phyloP scores from a whole-genome alignment of 2,888 invertebrate genomes.

The Calameuta pallipes region DNA sequence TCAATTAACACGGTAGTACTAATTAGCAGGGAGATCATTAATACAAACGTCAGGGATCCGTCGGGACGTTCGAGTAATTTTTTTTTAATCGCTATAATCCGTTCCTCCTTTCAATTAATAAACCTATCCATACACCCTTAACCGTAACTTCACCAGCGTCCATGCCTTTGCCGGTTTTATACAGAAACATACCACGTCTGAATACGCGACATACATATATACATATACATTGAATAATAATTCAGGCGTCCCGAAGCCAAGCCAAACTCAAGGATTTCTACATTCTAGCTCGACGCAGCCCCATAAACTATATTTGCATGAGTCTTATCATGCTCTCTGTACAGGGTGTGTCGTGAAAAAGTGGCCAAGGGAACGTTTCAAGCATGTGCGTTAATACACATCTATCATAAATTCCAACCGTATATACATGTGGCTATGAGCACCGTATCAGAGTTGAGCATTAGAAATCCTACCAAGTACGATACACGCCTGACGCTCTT shows the following conservation, averaged over 20 bases:
- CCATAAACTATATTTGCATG: slow-evolving; percentile 39
- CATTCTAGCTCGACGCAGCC: slow-evolving; percentile 41
- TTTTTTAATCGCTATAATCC: not conserved
- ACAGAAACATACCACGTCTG: not conserved
- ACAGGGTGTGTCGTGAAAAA: slow-evolving; percentile 51
- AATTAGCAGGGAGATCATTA: not conserved
- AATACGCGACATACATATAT: not conserved
- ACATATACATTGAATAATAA: not conserved
- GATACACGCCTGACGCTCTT: not conserved
- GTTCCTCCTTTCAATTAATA: not conserved
- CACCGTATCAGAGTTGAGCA: not conserved
- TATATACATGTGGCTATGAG: no score
- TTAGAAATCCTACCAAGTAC: not conserved
- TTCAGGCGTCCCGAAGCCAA: not conserved
- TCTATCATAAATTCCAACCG: not conserved
- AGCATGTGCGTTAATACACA: slow-evolving; percentile 67
- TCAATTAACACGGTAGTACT: not conserved
- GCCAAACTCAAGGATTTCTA: slow-evolving; percentile 46
- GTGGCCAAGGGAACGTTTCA: slow-evolving; percentile 69
- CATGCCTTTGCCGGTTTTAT: not conserved
- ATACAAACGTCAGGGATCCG: not conserved
- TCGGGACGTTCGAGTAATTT: not conserved
- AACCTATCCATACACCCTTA: not conserved
- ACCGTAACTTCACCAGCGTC: not conserved
- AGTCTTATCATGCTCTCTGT: slow-evolving; percentile 29